These are phyloP conservation scores for Pocillopora verrucosa DNA, from an alignment of 64 coral and sea anemone genomes.

Conservation along the genomic window DNA sequence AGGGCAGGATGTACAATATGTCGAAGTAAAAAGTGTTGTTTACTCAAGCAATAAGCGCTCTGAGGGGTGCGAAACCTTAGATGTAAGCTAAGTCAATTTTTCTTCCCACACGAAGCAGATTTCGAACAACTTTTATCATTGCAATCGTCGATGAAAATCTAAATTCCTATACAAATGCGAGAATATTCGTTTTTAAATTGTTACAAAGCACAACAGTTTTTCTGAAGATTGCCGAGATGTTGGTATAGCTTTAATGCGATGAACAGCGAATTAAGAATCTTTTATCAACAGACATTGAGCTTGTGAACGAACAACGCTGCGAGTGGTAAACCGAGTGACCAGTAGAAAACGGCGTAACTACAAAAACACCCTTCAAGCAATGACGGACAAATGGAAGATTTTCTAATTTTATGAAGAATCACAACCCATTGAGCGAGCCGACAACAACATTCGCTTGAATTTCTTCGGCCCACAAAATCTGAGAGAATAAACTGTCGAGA, in stretches of 20 bases:
- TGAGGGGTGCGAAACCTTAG: conserved; percentile 1
- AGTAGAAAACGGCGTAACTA: not conserved
- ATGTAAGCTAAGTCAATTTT: not conserved
- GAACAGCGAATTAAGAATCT: conserved; percentile 1
- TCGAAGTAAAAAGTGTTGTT: conserved; percentile 11
- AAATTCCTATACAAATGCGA: conserved; percentile 36
- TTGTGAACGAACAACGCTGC: not conserved
- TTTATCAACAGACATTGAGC: not conserved
- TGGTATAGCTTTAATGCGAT: no score
- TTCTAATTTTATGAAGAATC: conserved; percentile 1
- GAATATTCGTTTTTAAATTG: not conserved
- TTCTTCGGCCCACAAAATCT: not conserved
- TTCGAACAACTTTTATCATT: not conserved
- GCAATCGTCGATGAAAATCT: not conserved
- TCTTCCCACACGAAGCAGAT: conserved; percentile 32
- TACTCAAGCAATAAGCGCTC: conserved; percentile 21
- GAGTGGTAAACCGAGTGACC: not conserved
- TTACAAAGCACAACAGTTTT: not conserved
- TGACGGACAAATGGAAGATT: conserved; percentile 19
- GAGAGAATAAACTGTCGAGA: not conserved
- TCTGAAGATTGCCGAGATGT: not conserved
- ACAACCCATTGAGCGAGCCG: not conserved
- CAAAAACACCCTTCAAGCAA: not conserved
- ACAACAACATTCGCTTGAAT: not conserved
- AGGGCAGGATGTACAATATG: not conserved